Base-by-base conservation (phyloP, 2,113 vertebrate genomes). In the Electrona antarctica region DNA sequence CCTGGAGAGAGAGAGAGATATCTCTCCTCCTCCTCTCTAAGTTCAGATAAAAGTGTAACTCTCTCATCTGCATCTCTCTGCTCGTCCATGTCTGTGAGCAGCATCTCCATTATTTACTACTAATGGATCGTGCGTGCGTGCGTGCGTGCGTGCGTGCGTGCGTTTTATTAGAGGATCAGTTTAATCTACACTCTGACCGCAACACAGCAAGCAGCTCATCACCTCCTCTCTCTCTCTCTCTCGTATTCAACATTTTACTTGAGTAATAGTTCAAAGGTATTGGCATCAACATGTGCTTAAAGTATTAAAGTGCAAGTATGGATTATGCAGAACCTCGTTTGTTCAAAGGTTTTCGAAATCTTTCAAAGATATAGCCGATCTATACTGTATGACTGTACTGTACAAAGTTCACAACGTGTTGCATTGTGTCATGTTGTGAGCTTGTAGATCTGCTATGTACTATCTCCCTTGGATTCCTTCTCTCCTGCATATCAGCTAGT, bases 111-210 rank as follows among this genome's bases (percentile, higher is more conserved):
- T 91, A 91, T 92, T 92, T 91, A 92, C 85, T 67, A 76, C 81
- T n/a, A n/a, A n/a, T 70, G 76, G 83, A 87, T 87, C 82, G 82
- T 71, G 58, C 11, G 71, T 62, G 74, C 64, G 57, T 73, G 67
- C 77, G 58, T 48, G 67, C 81, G 64, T 67, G 76, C 69, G 59
- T 76, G 75, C 71, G 67, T 84, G 83, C 82, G 76, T 72, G 70
- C 85, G 83, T 88, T 90, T 91, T 88, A 92, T 93, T 93, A 91
- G 91, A 90, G 87, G 87, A 92, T 90, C 89, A 89, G 91, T 92
- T 93, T 93, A 91, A 92, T 92, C 90, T 90, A 86, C 83, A 85
- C 71, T 82, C 89, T 90, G 86, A 85, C 82, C 55, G 80, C 89
- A 85, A 81, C 88, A 90, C 88, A 92, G 89, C 88, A 87, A 85